These are phyloP conservation scores for Myotis findleyi DNA, from an alignment of 2,797 vertebrate genomes.

Conservation along the genomic window DNA sequence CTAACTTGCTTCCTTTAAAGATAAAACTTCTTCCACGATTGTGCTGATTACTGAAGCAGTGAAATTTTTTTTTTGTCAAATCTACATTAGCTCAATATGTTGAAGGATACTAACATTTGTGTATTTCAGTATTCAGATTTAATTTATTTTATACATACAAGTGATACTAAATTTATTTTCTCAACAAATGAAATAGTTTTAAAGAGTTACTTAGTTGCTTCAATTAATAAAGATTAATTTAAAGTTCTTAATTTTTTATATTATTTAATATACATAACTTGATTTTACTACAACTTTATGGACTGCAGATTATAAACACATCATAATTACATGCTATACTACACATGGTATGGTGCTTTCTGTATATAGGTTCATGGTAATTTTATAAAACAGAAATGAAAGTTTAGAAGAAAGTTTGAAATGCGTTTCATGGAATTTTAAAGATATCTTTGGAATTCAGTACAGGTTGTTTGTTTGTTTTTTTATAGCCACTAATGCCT, in stretches of 20 bases:
- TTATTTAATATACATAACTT: conserved; percentile 44
- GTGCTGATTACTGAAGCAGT: conserved; percentile 12
- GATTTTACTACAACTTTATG: conserved; percentile 6
- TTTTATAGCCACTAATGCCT: neutral
- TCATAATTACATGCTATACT: neutral
- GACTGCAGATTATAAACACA: neutral
- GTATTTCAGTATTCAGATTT: conserved; percentile 6
- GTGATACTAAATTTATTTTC: conserved; percentile 41
- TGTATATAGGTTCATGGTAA: neutral
- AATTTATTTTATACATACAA: conserved; percentile 4
- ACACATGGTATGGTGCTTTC: neutral
- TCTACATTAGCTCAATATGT: conserved; percentile 30
- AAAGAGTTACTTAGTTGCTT: neutral
- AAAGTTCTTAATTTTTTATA: conserved; percentile 2
- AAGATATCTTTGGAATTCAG: neutral
- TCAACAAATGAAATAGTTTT: conserved; percentile 44
- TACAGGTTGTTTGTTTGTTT: neutral
- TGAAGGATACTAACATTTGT: conserved; percentile 25
- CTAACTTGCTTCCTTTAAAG: conserved; percentile 56
- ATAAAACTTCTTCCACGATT: conserved; percentile 34
- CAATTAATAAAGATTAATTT: neutral
- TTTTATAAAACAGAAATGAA: neutral
- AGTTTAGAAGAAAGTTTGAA: conserved; percentile 18
- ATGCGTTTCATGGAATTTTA: neutral
- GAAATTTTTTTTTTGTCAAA: conserved; percentile 39